Evolutionary conservation across 2,888 invertebrate genomes (phyloP).

Genomic region (Caenorhabditis afra): DNA sequence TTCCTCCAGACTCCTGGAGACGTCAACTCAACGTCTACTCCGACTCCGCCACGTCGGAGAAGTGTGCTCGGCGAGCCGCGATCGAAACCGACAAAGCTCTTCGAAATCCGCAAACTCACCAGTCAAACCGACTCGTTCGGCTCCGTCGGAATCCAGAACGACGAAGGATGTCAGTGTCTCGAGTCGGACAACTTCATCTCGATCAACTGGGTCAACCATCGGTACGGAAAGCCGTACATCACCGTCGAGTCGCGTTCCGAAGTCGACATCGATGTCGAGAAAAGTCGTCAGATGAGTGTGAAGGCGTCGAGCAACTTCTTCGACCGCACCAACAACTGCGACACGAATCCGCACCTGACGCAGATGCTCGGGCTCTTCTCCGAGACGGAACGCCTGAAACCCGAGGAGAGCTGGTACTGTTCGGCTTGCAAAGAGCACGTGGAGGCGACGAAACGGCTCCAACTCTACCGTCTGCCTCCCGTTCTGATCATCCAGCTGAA

Average conservation of each 20-base stretch:
- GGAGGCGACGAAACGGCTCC: constrained; percentile 81
- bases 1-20: constrained; percentile 51
- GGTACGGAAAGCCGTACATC: constrained; percentile 81
- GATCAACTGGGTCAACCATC: constrained; percentile 83
- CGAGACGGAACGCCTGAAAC: constrained; percentile 82
- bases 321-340: constrained; percentile 12
- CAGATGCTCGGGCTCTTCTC: constrained; percentile 81
- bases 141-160: constrained; percentile 15
- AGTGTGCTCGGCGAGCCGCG: constrained; percentile 60
- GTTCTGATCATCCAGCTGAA: constrained; percentile 81
- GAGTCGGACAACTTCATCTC: constrained; percentile 76
- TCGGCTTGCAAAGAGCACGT: constrained; percentile 75
- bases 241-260: constrained; percentile 79
- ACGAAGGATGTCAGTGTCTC: constrained; percentile 64
- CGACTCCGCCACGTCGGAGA: constrained; percentile 45
- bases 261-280: constrained; percentile 34
- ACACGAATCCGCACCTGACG: constrained; percentile 51
- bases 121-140: constrained; percentile 48
- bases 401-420: constrained; percentile 82
- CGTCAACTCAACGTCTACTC: constrained; percentile 9
- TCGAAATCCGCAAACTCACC: constrained; percentile 54
- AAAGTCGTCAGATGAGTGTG: constrained; percentile 17
- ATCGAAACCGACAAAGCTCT: constrained; percentile 56
- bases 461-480: constrained; percentile 81
- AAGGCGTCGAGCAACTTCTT: constrained; percentile 13